These are phyloP conservation scores for Celastrina argiolus DNA, from an alignment of 2,888 invertebrate species.

Conservation along the genomic window DNA sequence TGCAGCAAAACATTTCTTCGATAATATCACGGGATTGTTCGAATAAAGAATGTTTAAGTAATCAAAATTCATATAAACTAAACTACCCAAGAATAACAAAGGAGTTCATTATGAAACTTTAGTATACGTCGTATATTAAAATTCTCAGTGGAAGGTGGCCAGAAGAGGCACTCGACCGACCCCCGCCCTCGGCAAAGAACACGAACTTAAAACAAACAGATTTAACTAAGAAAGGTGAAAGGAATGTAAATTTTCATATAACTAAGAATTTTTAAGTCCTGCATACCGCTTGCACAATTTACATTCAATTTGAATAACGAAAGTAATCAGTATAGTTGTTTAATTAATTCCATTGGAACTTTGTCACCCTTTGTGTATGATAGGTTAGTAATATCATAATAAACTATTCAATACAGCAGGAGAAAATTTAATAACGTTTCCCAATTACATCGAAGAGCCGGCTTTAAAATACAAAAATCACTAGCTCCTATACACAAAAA, in stretches of 20 bases:
- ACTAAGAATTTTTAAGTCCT: conserved; percentile 8
- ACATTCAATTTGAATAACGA: conserved; percentile 9
- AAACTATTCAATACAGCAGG: neutral
- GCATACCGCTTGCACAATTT: neutral
- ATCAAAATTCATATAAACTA: neutral
- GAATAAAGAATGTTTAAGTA: neutral
- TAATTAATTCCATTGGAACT: neutral
- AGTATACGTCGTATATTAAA: conserved; percentile 7
- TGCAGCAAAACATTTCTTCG: neutral
- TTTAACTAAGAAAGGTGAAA: conserved; percentile 13
- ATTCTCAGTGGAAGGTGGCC: conserved; percentile 8
- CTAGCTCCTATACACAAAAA: neutral
- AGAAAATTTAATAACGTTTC: neutral
- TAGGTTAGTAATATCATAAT: neutral
- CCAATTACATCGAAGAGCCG: neutral
- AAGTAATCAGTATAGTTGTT: conserved; percentile 8
- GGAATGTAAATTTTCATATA: conserved; percentile 11
- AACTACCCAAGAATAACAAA: conserved; percentile 10
- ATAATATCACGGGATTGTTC: neutral
- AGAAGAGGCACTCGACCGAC: conserved; percentile 6
- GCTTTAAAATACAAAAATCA: neutral
- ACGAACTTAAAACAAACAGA: conserved; percentile 11
- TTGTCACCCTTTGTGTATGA: neutral
- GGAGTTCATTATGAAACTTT: conserved; percentile 7
- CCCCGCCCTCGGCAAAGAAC: conserved; percentile 7